Conservation (phyloP, 2,113 vertebrate species). For the Sinosuthora webbiana region DNA sequence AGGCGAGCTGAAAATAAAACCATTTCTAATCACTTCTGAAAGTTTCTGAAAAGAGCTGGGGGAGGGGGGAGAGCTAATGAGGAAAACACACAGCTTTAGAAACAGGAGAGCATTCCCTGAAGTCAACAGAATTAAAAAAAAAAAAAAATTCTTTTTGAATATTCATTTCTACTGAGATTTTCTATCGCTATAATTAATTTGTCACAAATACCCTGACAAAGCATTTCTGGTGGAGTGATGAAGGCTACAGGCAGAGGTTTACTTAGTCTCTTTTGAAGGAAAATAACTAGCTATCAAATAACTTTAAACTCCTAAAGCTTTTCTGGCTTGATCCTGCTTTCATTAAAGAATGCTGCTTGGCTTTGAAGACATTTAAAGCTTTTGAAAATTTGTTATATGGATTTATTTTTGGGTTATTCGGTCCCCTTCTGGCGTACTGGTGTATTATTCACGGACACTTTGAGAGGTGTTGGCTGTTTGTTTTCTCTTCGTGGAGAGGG, state of each 20-base stretch:
- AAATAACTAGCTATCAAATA: conserved; percentile 56
- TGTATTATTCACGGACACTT: neutral
- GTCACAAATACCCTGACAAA: conserved; percentile 60
- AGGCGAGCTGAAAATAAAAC: conserved; percentile 26
- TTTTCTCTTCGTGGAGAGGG: neutral
- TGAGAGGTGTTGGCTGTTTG: neutral
- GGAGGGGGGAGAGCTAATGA: conserved; percentile 19
- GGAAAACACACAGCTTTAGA: neutral
- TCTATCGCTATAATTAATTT: conserved; percentile 59
- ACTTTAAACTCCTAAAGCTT: conserved; percentile 38
- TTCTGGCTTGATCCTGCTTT: conserved; percentile 23
- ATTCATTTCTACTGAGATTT: conserved; percentile 16
- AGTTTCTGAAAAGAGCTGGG: conserved; percentile 17
- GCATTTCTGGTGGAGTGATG: conserved; percentile 33
- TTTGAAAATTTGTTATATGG: neutral
- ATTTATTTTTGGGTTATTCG: conserved; percentile 5
- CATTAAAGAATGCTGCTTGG: conserved; percentile 20
- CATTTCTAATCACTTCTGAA: conserved; percentile 38
- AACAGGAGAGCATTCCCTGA: conserved; percentile 5
- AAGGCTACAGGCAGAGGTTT: conserved; percentile 60
- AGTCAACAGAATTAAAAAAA: conserved; percentile 15
- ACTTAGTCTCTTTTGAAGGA: conserved; percentile 29
- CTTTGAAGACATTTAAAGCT: conserved; percentile 21
- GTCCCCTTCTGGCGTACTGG: neutral
- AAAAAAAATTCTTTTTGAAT: neutral